A percentile compares a stretch with the other conserved stretches of the same genome.
phyloP scores from a whole-genome alignment of 2,888 invertebrate genomes.

The Oegoconia quadripuncta region DNA sequence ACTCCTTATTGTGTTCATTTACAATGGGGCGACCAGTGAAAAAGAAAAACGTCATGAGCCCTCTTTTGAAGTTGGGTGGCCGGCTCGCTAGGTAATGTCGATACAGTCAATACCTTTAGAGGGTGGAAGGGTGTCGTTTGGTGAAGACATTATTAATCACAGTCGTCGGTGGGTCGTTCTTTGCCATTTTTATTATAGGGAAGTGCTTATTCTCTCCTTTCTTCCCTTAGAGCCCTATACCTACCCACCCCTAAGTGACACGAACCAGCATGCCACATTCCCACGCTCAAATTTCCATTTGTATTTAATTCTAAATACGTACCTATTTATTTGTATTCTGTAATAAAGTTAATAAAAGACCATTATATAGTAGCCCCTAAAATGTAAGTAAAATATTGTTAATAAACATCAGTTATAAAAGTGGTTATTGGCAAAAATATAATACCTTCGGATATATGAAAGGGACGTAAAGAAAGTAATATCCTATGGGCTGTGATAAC shows the following conservation, averaged over 20 bases:
- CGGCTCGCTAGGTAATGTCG: constrained; percentile 23
- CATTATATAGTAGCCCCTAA: not conserved
- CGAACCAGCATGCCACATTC: constrained; percentile 12
- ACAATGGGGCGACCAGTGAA: constrained; percentile 38
- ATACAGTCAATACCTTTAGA: constrained; percentile 30
- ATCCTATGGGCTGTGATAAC: constrained; percentile 20
- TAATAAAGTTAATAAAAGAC: not conserved
- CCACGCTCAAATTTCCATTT: constrained; percentile 14
- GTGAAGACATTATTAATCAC: constrained; percentile 35
- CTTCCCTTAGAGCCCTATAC: not conserved
- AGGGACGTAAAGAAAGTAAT: constrained; percentile 24
- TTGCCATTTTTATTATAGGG: constrained; percentile 11
- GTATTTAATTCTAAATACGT: constrained; percentile 1
- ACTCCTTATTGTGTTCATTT: constrained; percentile 41
- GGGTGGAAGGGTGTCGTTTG: constrained; percentile 27
- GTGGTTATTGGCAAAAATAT: constrained; percentile 13
- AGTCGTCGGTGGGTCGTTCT: constrained; percentile 13
- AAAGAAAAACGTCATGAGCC: constrained; percentile 33
- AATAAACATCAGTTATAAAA: constrained; percentile 17
- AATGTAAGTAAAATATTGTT: constrained; percentile 8
- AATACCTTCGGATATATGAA: constrained; percentile 23
- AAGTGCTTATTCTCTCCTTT: constrained; percentile 5
- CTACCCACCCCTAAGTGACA: not conserved
- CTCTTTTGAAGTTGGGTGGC: constrained; percentile 28
- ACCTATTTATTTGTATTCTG: not conserved